Evolutionary conservation across 2,113 vertebrate species (phyloP).

Genomic region (Recurvirostra avosetta): DNA sequence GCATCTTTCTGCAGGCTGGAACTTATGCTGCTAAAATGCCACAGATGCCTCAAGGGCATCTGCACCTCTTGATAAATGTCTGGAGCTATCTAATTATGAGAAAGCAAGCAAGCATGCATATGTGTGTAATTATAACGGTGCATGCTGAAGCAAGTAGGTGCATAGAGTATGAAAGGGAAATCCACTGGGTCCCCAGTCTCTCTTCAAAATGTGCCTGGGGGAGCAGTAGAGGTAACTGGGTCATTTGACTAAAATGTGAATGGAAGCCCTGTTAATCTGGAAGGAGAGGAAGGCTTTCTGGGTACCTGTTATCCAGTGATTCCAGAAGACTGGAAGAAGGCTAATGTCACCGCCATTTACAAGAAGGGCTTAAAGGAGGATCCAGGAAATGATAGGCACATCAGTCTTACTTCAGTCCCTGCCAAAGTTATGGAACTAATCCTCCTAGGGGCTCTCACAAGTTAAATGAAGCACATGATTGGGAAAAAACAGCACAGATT

Average conservation of each 20-base stretch:
- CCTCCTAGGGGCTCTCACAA: background rate
- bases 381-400: background rate
- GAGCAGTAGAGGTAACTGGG: background rate
- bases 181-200: background rate
- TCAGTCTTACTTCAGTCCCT: background rate
- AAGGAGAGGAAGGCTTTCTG: background rate
- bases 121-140: background rate
- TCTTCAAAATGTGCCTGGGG: background rate
- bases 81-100: background rate
- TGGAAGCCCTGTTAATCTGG: background rate
- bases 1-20: background rate
- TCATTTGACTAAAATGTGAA: background rate
- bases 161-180: background rate
- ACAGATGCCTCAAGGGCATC: background rate
- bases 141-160: background rate
- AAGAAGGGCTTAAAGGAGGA: background rate
- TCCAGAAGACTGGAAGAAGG: background rate
- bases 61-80: background rate
- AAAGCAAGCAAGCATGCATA: fast-evolving
- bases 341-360: background rate
- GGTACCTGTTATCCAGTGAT: background rate
- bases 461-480: background rate
- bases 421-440: background rate
- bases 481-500: background rate
- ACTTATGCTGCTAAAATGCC: background rate